These are phyloP conservation scores for Aplocera efformata DNA, from an alignment of 2,888 invertebrate species.

Conservation along the genomic window DNA sequence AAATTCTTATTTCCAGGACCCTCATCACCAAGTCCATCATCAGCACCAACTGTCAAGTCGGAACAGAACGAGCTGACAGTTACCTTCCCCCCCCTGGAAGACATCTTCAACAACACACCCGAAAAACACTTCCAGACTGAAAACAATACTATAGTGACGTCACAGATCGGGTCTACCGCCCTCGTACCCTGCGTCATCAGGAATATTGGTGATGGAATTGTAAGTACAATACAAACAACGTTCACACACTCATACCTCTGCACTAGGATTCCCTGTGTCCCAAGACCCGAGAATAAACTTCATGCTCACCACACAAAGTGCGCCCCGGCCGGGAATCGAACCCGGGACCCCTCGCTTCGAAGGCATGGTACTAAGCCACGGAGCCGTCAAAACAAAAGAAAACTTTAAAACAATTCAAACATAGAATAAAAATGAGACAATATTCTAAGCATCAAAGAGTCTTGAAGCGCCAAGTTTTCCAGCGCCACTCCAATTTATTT, in stretches of 20 bases:
- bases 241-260: too few relatives aligned
- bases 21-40: constrained; percentile 43
- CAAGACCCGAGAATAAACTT: too few relatives aligned
- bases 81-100: constrained; percentile 67
- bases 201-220: constrained; percentile 93
- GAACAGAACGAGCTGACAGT: constrained; percentile 71
- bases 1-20: constrained; percentile 39
- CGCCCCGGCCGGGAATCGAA: too few relatives aligned
- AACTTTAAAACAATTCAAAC: background rate
- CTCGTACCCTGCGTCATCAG: constrained; percentile 91
- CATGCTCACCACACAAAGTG: too few relatives aligned
- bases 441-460: background rate
- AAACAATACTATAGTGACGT: constrained; percentile 89
- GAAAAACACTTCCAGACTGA: constrained; percentile 91
- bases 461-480: constrained; percentile 7
- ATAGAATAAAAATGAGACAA: background rate
- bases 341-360: too few relatives aligned
- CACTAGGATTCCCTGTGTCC: too few relatives aligned
- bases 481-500: constrained; percentile 13
- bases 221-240: too few relatives aligned
- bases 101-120: constrained; percentile 70
- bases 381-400: too few relatives aligned
- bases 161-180: constrained; percentile 92
- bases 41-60: constrained; percentile 48
- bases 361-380: too few relatives aligned